Base-by-base conservation (phyloP, 1,140 invertebrate genomes). In the Ptiloglossa arizonensis region DNA sequence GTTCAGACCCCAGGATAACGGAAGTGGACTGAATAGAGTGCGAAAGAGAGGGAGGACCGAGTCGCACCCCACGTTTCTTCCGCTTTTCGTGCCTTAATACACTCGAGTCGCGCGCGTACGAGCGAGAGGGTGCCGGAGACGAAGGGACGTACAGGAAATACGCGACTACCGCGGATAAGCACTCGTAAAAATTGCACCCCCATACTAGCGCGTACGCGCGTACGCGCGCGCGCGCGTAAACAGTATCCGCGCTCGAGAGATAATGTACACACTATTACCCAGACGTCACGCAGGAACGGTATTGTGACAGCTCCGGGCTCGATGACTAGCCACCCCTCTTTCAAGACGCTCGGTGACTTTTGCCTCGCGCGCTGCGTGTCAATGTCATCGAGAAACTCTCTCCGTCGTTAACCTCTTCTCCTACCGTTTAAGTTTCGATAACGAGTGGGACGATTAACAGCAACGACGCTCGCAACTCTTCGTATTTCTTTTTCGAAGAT, bases 101-200 rank as follows among this genome's bases (percentile, higher is more conserved):
- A 54, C 60, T 54, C 62, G 50, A 50, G 27, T 29, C 66, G 66
- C 35, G 60, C 13, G 35, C 35, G 60, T 63, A 41, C 19, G 35
- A 41, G 22, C 19, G 17, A 59, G 56, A 35, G 56, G 56, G 56
- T 50, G 44, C 41, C 24, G 44, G 41, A 22, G 24, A 50, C 59
- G 35, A 41, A 60, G 57, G 57, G 57, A 24, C 59, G 35, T 29
- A 24, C 71, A 77, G 85, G 78, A 86, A 84, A 87, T 78, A 79
- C 81, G 71, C 76, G 81, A 81, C 81, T 87, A 83, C 80, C 76
- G 82, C 80, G 82, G 78, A 84, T 84, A 84, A 84, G 81, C 82
- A 82, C 76, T 84, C 82, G 80, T 82, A 84, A 84, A 82, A 84
- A 83, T 83, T 83, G 68, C 81, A 68, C 59, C 48, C 56, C 6